Percentiles rank a stretch among this genome's conserved stretches.
Conservation (phyloP, 2,797 vertebrate species). For the Gorsachius magnificus region DNA sequence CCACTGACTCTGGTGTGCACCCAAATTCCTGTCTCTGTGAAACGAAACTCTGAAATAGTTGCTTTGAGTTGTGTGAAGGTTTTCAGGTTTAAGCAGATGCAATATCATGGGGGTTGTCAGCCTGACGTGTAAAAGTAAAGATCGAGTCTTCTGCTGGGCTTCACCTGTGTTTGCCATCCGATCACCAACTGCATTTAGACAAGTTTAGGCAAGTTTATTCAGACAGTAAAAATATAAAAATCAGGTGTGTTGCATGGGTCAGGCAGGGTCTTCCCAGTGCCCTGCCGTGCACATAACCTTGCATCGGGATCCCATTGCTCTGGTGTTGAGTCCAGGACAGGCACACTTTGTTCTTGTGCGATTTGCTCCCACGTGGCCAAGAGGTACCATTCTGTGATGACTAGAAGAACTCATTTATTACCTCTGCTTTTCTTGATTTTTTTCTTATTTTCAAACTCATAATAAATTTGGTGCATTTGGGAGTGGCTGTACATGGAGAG, state of each 20-base stretch:
- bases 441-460: background rate
- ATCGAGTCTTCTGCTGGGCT: background rate
- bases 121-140: background rate
- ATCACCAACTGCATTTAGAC: background rate
- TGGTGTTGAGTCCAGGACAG: background rate
- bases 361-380: background rate
- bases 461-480: background rate
- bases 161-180: background rate
- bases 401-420: background rate
- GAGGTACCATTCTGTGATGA: background rate
- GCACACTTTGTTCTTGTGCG: accelerated
- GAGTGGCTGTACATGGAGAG: background rate
- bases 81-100: background rate
- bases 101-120: background rate
- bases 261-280: background rate
- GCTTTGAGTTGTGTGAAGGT: background rate
- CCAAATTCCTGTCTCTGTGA: background rate
- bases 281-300: background rate
- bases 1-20: background rate
- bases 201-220: background rate
- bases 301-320: background rate
- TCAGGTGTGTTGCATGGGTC: background rate
- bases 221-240: accelerated
- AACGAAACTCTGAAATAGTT: background rate
- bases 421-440: background rate